Evolutionary conservation across 2,888 invertebrate species (phyloP).

Genomic region (Napeogenes inachia): DNA sequence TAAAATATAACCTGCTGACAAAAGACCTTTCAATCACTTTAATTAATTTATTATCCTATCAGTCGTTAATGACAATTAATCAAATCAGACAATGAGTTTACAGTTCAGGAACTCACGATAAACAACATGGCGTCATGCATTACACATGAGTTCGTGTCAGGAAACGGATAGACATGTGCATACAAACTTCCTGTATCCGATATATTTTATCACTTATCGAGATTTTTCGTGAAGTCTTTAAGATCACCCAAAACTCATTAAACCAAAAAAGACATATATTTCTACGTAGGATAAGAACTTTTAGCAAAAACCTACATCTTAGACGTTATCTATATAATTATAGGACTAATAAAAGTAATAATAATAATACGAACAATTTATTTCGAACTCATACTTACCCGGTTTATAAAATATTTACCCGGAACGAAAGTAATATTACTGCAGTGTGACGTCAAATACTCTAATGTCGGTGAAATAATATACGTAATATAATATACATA

Average conservation of each 20-base stretch:
- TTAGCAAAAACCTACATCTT: no score
- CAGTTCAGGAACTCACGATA: slow-evolving; percentile 14
- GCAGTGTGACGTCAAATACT: neutral
- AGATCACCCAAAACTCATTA: no score
- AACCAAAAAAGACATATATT: no score
- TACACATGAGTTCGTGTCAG: slow-evolving; percentile 47
- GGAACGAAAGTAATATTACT: neutral
- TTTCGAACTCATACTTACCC: neutral
- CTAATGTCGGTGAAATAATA: neutral
- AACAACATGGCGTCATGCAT: slow-evolving; percentile 39
- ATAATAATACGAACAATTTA: no score
- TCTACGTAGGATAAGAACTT: no score
- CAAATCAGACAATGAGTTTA: slow-evolving; percentile 3
- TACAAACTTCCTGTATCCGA: slow-evolving; percentile 31
- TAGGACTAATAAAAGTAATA: no score
- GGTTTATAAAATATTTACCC: neutral
- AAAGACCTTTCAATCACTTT: no score
- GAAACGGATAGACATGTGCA: slow-evolving; percentile 47
- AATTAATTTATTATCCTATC: no score
- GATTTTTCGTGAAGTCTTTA: neutral
- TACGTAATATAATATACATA: neutral
- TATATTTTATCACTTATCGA: slow-evolving; percentile 8
- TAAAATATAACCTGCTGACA: no score
- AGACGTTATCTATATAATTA: no score
- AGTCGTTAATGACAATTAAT: neutral